A percentile compares a stretch with the other conserved stretches of the same genome.
These are phyloP conservation scores for Saxicola maurus DNA, from an alignment of 2,797 vertebrate genomes.

Conservation along the genomic window DNA sequence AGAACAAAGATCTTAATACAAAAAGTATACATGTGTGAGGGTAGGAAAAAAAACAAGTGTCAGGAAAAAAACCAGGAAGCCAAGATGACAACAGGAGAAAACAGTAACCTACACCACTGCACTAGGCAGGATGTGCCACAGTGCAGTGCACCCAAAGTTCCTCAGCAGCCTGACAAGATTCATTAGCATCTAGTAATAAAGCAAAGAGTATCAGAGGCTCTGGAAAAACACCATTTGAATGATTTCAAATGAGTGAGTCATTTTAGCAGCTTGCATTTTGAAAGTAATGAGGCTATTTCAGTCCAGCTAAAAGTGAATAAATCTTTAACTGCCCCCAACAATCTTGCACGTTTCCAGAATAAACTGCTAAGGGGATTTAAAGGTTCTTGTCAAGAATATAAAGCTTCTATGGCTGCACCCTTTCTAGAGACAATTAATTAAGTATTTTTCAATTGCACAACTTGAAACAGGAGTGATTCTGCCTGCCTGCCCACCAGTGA, in stretches of 20 bases:
- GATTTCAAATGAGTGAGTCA: slow-evolving; percentile 38
- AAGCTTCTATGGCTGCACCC: neutral
- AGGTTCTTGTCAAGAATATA: neutral
- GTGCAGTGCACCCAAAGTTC: neutral
- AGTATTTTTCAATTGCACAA: neutral
- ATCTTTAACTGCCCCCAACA: neutral
- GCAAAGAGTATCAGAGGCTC: neutral
- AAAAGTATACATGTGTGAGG: neutral
- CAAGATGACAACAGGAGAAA: neutral
- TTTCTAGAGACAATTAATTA: slow-evolving; percentile 14
- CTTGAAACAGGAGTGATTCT: neutral
- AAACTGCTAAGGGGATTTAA: neutral
- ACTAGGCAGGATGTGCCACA: neutral
- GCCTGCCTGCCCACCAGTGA: neutral
- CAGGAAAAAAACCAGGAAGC: neutral
- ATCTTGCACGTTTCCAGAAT: neutral
- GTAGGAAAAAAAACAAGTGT: neutral
- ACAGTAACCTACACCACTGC: fast-evolving
- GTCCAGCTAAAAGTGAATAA: neutral
- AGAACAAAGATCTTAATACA: neutral
- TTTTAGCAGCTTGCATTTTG: slow-evolving; percentile 25
- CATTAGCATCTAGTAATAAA: neutral
- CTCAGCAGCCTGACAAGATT: neutral
- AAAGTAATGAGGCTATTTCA: slow-evolving; percentile 49
- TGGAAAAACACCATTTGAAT: neutral